Conservation (phyloP, 1,140 invertebrate species). For the Bathynomus jamesi region DNA sequence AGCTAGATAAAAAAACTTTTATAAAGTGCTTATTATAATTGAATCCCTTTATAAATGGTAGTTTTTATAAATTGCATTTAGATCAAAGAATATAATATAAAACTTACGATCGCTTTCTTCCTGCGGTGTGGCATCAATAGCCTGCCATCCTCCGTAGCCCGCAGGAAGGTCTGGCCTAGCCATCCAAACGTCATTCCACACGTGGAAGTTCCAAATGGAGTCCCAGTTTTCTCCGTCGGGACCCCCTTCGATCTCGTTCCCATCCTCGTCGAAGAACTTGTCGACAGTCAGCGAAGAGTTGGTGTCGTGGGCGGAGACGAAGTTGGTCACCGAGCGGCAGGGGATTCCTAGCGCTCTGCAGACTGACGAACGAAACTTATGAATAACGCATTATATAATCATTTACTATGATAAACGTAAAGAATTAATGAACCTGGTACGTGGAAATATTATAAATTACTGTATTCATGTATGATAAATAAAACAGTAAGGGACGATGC, state of each 20-base stretch:
- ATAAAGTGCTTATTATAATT: not conserved
- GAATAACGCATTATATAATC: too few relatives aligned
- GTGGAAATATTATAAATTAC: too few relatives aligned
- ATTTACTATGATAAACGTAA: too few relatives aligned
- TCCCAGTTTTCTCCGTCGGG: conserved; percentile 38
- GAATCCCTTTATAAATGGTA: too few relatives aligned
- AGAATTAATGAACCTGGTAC: too few relatives aligned
- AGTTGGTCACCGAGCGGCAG: conserved; percentile 48
- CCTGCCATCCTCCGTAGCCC: conserved; percentile 84
- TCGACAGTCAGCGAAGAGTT: conserved; percentile 48
- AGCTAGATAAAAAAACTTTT: not conserved
- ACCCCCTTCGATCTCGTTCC: conserved; percentile 40
- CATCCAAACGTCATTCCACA: conserved; percentile 81
- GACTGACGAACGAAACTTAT: conserved; percentile 39
- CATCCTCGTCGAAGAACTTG: conserved; percentile 45
- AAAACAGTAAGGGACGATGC: too few relatives aligned
- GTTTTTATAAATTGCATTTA: too few relatives aligned
- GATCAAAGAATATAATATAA: too few relatives aligned
- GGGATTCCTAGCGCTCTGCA: conserved; percentile 50
- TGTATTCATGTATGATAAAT: too few relatives aligned
- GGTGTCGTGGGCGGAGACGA: conserved; percentile 49
- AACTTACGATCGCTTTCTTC: conserved; percentile 54
- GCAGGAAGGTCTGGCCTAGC: conserved; percentile 59
- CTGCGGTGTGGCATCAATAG: conserved; percentile 86
- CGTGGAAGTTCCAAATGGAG: conserved; percentile 72